phyloP scores from a whole-genome alignment of 2,888 invertebrate genomes.

The Congeria kusceri region DNA sequence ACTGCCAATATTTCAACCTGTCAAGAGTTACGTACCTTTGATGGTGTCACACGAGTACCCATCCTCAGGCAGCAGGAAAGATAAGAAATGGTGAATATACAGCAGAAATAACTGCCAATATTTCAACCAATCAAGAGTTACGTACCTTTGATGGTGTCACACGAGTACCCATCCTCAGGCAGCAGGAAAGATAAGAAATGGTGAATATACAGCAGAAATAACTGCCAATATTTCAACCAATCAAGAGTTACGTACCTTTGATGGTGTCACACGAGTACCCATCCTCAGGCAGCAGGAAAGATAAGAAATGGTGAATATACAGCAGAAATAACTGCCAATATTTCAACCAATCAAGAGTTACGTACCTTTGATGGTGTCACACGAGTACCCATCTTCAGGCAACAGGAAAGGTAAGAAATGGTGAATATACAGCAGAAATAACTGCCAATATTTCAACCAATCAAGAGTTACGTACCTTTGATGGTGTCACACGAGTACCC shows the following conservation, averaged over 20 bases:
- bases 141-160: constrained; percentile 95
- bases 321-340: no score
- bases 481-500: constrained; percentile 99
- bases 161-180: constrained; percentile 99
- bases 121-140: no score
- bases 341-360: no score
- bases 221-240: no score
- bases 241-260: constrained; percentile 90
- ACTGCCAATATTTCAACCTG: no score
- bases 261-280: constrained; percentile 99
- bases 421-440: no score
- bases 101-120: no score
- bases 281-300: constrained; percentile 97
- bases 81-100: no score
- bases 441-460: no score
- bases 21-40: constrained; percentile 90
- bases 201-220: no score
- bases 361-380: constrained; percentile 95
- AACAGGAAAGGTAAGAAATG: constrained; percentile 96
- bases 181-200: constrained; percentile 96
- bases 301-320: no score
- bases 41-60: constrained; percentile 99
- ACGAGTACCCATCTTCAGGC: constrained; percentile 99
- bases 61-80: constrained; percentile 97
- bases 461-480: constrained; percentile 87